Evolutionary conservation across 1,140 invertebrate genomes (phyloP).

Genomic region (Temnothorax curvispinosus): DNA sequence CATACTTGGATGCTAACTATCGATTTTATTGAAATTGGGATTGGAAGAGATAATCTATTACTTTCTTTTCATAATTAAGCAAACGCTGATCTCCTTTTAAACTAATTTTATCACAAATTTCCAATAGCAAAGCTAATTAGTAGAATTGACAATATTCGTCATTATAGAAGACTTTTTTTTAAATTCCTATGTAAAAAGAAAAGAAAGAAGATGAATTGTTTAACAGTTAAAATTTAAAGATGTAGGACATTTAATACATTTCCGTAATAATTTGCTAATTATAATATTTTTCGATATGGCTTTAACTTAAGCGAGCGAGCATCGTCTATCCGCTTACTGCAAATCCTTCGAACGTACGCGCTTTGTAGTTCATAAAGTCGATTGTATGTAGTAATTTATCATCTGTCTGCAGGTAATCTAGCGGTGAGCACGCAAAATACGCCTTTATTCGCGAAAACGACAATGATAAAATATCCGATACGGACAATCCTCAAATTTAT

Average conservation of each 20-base stretch:
- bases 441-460: neutral
- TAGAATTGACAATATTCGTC: neutral
- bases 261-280: neutral
- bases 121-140: conserved; percentile 8
- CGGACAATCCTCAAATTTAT: neutral
- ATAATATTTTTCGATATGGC: conserved; percentile 9
- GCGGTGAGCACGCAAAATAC: conserved; percentile 3
- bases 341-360: conserved; percentile 27
- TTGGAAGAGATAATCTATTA: conserved; percentile 31
- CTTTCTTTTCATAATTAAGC: conserved; percentile 18
- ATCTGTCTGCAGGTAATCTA: conserved; percentile 39
- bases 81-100: neutral
- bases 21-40: conserved; percentile 31
- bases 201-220: neutral
- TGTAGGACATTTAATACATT: neutral
- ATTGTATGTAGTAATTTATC: conserved; percentile 37
- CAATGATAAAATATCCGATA: conserved; percentile 4
- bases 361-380: conserved; percentile 35
- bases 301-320: neutral
- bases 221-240: neutral
- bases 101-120: neutral
- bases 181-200: neutral
- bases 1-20: conserved; percentile 5
- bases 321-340: conserved; percentile 21
- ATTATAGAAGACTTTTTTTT: neutral